These are phyloP conservation scores for Iselma pallidipennis DNA, from an alignment of 2,888 invertebrate species.

Conservation along the genomic window DNA sequence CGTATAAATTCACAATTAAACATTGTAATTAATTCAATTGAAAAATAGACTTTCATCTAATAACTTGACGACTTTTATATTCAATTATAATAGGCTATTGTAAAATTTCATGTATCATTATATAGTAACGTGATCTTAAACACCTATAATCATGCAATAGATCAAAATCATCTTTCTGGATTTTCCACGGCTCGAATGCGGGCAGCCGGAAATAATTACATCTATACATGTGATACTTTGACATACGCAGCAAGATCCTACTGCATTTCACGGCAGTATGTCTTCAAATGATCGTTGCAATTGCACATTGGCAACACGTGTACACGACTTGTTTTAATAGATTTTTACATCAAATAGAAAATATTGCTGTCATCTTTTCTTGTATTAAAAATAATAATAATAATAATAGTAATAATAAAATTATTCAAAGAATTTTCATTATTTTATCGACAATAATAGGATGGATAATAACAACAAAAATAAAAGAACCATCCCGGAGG, in stretches of 20 bases:
- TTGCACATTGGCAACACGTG: constrained; percentile 19
- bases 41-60: no score
- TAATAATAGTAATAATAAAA: background rate
- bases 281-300: constrained; percentile 9
- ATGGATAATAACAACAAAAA: background rate
- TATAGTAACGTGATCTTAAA: no score
- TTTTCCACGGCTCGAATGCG: background rate
- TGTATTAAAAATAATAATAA: background rate
- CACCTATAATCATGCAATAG: background rate
- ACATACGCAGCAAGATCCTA: constrained; percentile 7
- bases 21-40: background rate
- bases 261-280: constrained; percentile 9
- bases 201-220: constrained; percentile 7
- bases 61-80: no score
- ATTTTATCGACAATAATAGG: background rate
- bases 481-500: background rate
- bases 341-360: no score
- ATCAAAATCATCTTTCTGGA: background rate
- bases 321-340: constrained; percentile 2
- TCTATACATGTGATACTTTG: background rate
- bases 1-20: background rate
- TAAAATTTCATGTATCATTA: no score
- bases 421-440: no score
- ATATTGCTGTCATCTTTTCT: no score
- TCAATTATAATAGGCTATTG: no score